phyloP scores from a whole-genome alignment of 2,113 vertebrate genomes.

The Leptocoma aspasia region DNA sequence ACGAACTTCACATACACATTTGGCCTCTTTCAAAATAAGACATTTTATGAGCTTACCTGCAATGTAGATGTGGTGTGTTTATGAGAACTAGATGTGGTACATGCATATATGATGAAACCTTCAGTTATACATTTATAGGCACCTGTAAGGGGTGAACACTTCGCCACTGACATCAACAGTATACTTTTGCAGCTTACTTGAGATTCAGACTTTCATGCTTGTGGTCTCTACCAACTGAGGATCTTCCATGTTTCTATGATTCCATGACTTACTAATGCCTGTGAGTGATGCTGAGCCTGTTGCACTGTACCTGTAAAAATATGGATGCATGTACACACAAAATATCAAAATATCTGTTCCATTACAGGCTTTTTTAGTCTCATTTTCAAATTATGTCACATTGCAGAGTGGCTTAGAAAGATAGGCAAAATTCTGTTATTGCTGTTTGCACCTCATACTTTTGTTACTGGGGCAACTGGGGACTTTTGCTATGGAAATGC shows the following conservation, averaged over 20 bases:
- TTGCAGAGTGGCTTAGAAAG: not conserved
- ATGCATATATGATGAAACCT: not conserved
- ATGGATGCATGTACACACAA: not conserved
- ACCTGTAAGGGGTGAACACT: not conserved
- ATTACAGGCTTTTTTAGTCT: not conserved
- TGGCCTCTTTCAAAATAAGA: not conserved
- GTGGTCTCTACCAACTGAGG: not conserved
- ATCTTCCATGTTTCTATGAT: not conserved
- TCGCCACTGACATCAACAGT: not conserved
- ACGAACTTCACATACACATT: not conserved
- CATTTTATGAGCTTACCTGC: not conserved
- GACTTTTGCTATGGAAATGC: not conserved
- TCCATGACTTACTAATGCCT: not conserved
- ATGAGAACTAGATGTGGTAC: not conserved
- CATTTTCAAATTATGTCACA: not conserved
- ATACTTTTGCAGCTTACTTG: not conserved
- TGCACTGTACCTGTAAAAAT: not conserved
- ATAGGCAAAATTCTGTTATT: not conserved
- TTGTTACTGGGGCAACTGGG: constrained; percentile 13
- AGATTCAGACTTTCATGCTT: not conserved
- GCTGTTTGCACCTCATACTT: not conserved
- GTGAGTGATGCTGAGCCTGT: not conserved
- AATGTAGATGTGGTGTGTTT: not conserved
- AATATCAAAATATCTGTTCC: not conserved
- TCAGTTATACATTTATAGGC: not conserved